Evolutionary conservation across 2,113 vertebrate species (phyloP).

Genomic region (Agapornis roseicollis): DNA sequence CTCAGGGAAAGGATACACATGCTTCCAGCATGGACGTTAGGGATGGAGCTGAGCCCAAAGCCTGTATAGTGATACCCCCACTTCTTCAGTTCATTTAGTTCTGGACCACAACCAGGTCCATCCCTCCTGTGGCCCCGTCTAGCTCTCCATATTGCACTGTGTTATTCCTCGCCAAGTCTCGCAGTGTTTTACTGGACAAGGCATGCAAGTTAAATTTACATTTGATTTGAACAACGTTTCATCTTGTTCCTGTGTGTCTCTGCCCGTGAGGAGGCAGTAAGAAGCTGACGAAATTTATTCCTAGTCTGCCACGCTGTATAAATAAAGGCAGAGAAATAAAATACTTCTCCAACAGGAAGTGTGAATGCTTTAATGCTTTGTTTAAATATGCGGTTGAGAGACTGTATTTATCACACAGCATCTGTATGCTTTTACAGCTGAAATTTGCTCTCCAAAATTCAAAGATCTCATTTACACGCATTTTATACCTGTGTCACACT

Average conservation of each 20-base stretch:
- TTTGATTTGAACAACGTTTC: constrained; percentile 58
- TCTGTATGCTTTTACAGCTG: not conserved
- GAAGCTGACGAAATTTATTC: constrained; percentile 49
- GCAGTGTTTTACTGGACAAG: constrained; percentile 15
- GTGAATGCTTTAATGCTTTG: constrained; percentile 47
- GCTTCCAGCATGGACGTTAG: not conserved
- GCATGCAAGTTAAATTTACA: constrained; percentile 27
- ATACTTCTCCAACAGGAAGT: constrained; percentile 60
- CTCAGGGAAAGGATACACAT: not conserved
- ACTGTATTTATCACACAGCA: constrained; percentile 47
- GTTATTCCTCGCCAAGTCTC: not conserved
- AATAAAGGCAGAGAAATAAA: constrained; percentile 45
- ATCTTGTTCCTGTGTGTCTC: constrained; percentile 38
- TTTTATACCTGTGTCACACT: not conserved
- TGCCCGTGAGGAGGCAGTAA: constrained; percentile 27
- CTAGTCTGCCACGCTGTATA: constrained; percentile 26
- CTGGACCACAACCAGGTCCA: not conserved
- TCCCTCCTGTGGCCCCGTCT: not conserved
- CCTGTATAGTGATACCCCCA: not conserved
- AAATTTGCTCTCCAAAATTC: not conserved
- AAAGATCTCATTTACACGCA: not conserved
- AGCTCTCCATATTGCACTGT: not conserved
- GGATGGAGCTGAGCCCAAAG: not conserved
- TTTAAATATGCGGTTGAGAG: constrained; percentile 60
- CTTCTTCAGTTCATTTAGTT: not conserved